Base-by-base conservation (phyloP, 2,888 invertebrate genomes). In the Mesorhabditis sp. region DNA sequence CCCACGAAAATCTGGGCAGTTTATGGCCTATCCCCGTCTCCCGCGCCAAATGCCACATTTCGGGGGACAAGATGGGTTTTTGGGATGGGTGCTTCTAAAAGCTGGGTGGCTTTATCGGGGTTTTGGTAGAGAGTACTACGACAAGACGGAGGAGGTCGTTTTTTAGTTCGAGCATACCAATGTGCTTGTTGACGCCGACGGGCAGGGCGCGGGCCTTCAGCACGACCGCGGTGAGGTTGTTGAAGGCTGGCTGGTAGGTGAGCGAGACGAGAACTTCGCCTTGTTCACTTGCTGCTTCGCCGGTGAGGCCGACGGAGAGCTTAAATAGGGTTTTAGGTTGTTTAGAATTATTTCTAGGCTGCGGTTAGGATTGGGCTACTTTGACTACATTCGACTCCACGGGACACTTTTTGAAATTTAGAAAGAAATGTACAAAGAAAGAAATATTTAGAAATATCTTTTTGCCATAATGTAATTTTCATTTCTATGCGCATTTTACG, bases 231-330 rank as follows among this genome's bases (percentile, higher is more conserved):
- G 96, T 96, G 81, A 98, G 90, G 70, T 95, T 91, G 85, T 93
- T 94, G 67, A 94, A 94, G 41, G 94, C 94, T 66, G 96, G 95
- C 88, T 98, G 96, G 92, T 96, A 96, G 88, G 96, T 96, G 74
- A 98, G 90, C 0, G 96, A 96, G 73, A 97, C 92, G 83, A 98
- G 89, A 71, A 97, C 89, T 64, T 78, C 78, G 45, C 78, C 78
- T 7, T 74, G 10, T 43, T 78, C 74, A 65, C 71, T 50, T 50
- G 10, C 58, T 10, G n/a, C 58, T 50, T 50, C 58, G n/a, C 58
- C 58, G 58, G 10, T 72, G 43, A 45, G 62, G 41, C 42, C 62
- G 13, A 75, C 66, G 43, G 28, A 66, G 5, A 62, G 44, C 50
- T 76, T 70, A 10, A 69, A 71, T 62, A 72, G 50, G 45, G 45